Percentiles rank a stretch among this genome's conserved stretches.
These are phyloP conservation scores for Plotosus lineatus DNA, from an alignment of 2,113 vertebrate genomes.

Conservation along the genomic window DNA sequence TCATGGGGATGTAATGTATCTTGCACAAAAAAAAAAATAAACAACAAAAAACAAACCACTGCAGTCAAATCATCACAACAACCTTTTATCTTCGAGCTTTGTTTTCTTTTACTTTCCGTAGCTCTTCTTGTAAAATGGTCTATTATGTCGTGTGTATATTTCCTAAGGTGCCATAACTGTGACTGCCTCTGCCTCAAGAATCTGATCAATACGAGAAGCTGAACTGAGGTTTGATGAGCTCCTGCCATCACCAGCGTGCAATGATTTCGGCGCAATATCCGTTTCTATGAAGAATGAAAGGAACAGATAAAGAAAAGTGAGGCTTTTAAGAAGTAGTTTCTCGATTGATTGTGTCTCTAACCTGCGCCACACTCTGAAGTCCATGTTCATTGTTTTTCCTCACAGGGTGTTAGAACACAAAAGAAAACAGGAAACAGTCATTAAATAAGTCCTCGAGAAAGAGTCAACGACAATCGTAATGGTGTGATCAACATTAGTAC, in stretches of 20 bases:
- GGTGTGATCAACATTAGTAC: slow-evolving; percentile 45
- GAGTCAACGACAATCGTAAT: slow-evolving; percentile 36
- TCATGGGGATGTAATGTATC: neutral
- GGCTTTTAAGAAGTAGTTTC: slow-evolving; percentile 29
- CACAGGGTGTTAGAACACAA: slow-evolving; percentile 33
- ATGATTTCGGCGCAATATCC: slow-evolving; percentile 36
- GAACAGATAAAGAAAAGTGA: slow-evolving; percentile 10
- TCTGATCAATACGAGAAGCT: slow-evolving; percentile 45
- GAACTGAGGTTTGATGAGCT: slow-evolving; percentile 44
- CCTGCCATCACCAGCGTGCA: slow-evolving; percentile 29
- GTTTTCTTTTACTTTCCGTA: neutral
- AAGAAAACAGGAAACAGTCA: neutral
- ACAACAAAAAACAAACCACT: neutral
- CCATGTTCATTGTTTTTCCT: slow-evolving; percentile 38
- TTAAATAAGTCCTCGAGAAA: slow-evolving; percentile 42
- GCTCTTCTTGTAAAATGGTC: slow-evolving; percentile 10
- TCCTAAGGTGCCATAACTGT: slow-evolving; percentile 37
- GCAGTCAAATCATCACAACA: slow-evolving; percentile 28
- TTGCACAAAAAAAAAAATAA: too few species aligned
- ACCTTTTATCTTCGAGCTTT: neutral
- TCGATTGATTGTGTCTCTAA: slow-evolving; percentile 53
- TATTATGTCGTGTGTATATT: slow-evolving; percentile 22
- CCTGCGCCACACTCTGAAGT: slow-evolving; percentile 36
- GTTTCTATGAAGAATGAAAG: slow-evolving; percentile 33
- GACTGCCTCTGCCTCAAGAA: slow-evolving; percentile 20